A percentile compares a stretch with the other conserved stretches of the same genome.
Evolutionary conservation across 2,888 invertebrate genomes (phyloP).

Genomic region (Dendrolimus pini): DNA sequence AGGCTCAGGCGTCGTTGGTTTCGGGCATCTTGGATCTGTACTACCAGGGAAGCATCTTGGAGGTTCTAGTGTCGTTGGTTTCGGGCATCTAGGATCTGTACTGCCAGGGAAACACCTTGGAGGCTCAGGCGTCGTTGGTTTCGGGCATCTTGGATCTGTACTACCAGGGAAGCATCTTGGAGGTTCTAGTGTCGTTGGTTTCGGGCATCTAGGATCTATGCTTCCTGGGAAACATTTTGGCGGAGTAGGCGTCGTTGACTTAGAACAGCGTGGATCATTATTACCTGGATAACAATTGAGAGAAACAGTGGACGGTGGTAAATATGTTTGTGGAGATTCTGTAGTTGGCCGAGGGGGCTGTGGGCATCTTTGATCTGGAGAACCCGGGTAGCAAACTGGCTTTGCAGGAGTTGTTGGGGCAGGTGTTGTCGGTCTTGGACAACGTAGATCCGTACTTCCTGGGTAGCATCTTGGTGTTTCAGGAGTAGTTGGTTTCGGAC

Average conservation of each 20-base stretch:
- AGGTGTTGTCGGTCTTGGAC: constrained; percentile 21
- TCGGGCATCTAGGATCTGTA: constrained; percentile 28
- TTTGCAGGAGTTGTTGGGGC: constrained; percentile 11
- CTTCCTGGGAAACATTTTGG: constrained; percentile 27
- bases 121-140: constrained; percentile 15
- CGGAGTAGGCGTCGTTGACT: constrained; percentile 22
- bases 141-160: constrained; percentile 31
- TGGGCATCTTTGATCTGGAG: constrained; percentile 18
- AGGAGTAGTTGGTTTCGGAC: constrained; percentile 29
- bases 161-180: constrained; percentile 43
- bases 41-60: constrained; percentile 22
- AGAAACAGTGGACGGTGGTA: constrained; percentile 26
- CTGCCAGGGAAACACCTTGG: constrained; percentile 20
- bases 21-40: constrained; percentile 20
- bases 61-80: constrained; percentile 25
- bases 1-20: constrained; percentile 17
- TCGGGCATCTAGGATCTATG: constrained; percentile 18
- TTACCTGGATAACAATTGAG: constrained; percentile 22
- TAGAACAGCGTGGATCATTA: constrained; percentile 19
- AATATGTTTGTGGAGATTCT: constrained; percentile 20
- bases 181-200: constrained; percentile 21
- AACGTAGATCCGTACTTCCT: constrained; percentile 29
- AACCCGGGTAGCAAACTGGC: constrained; percentile 24
- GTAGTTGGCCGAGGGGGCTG: constrained; percentile 25
- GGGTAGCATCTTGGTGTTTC: constrained; percentile 14